These are phyloP conservation scores for Sebastiscus albofasciatus DNA, from an alignment of 2,797 vertebrate genomes.

Conservation along the genomic window DNA sequence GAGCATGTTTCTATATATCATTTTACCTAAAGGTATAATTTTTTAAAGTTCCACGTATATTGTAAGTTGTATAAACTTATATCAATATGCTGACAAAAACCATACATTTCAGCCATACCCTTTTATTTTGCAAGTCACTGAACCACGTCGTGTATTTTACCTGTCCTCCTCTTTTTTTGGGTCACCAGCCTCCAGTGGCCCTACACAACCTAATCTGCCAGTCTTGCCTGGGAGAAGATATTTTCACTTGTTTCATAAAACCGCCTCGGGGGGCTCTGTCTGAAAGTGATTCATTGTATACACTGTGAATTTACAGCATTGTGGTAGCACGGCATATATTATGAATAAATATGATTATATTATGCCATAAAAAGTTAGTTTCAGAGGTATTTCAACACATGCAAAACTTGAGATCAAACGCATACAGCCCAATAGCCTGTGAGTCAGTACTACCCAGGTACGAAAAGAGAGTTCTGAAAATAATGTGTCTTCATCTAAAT, in stretches of 20 bases:
- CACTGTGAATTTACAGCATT: constrained; percentile 35
- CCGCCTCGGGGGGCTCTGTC: constrained; percentile 6
- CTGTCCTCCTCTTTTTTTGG: constrained; percentile 20
- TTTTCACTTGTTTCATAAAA: constrained; percentile 29
- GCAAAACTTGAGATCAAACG: constrained; percentile 64
- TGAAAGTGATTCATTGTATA: constrained; percentile 37
- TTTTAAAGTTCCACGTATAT: background rate
- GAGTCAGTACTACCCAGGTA: constrained; percentile 41
- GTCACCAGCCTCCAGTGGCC: constrained; percentile 25
- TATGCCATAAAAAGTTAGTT: constrained; percentile 36
- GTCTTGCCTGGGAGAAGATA: constrained; percentile 15
- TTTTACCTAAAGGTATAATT: background rate
- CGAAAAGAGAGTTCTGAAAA: constrained; percentile 44
- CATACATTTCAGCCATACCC: background rate
- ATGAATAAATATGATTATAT: constrained; percentile 66
- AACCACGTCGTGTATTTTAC: constrained; percentile 33
- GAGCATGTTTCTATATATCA: background rate
- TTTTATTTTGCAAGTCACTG: constrained; percentile 1
- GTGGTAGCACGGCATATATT: constrained; percentile 24
- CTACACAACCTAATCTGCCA: constrained; percentile 6
- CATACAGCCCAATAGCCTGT: constrained; percentile 22
- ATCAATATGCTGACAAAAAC: background rate
- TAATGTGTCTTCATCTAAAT: constrained; percentile 53
- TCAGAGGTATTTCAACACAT: constrained; percentile 51
- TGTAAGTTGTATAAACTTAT: background rate